phyloP scores from a whole-genome alignment of 1,140 invertebrate genomes.

The Chironomus tepperi region DNA sequence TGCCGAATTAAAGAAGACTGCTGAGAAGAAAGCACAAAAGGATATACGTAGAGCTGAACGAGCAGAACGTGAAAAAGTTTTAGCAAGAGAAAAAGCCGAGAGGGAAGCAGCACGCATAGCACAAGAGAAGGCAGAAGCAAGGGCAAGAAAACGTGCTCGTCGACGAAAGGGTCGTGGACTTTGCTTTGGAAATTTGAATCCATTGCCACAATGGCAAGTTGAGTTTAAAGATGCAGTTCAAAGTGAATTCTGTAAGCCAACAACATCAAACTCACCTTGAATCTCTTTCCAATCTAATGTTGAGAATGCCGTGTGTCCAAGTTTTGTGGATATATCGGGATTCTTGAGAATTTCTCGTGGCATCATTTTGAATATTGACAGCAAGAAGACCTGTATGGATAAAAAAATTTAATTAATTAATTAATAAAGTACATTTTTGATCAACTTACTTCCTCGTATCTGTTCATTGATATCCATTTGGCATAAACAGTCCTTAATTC shows the following conservation, averaged over 20 bases:
- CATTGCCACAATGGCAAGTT: neutral
- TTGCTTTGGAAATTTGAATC: neutral
- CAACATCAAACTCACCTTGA: conserved; percentile 32
- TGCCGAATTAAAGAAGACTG: neutral
- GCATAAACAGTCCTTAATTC: conserved; percentile 62
- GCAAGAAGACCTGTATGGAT: conserved; percentile 33
- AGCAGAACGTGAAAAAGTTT: neutral
- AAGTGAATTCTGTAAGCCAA: neutral
- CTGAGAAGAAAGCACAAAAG: neutral
- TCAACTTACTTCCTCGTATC: conserved; percentile 33
- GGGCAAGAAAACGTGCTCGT: neutral
- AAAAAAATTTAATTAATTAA: too few species aligned
- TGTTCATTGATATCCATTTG: conserved; percentile 53
- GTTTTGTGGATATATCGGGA: conserved; percentile 33
- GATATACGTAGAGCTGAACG: neutral
- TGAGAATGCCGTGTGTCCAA: conserved; percentile 34
- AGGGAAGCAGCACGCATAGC: neutral
- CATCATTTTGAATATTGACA: conserved; percentile 38
- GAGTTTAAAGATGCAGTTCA: neutral
- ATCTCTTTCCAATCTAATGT: conserved; percentile 33
- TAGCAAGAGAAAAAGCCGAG: neutral
- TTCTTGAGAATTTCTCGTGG: conserved; percentile 38
- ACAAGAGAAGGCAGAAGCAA: neutral
- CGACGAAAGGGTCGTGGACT: neutral
- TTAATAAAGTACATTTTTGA: too few species aligned